Conservation (phyloP, 2,797 vertebrate species). For the Amphiprion clarkii region DNA sequence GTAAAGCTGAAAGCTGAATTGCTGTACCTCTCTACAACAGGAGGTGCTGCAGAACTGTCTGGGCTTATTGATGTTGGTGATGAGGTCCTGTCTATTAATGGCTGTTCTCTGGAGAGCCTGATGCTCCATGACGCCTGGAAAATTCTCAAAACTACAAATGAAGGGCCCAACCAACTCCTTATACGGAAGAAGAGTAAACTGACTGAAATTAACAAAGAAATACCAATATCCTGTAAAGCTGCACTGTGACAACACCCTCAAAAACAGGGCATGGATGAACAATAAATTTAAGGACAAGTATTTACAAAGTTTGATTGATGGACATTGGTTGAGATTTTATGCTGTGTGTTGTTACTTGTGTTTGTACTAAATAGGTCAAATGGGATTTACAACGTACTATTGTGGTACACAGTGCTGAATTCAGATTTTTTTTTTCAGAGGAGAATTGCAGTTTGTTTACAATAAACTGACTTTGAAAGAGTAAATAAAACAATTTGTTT, state of each 20-base stretch:
- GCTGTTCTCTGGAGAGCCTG: conserved; percentile 89
- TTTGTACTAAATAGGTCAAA: conserved; percentile 21
- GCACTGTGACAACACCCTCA: conserved; percentile 17
- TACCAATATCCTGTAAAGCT: not conserved
- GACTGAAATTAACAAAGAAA: conserved; percentile 70
- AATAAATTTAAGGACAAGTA: not conserved
- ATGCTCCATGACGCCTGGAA: conserved; percentile 96
- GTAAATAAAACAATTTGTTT: not conserved
- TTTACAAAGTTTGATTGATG: not conserved
- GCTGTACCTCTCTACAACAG: conserved; percentile 72
- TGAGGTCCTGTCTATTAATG: conserved; percentile 92
- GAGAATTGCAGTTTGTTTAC: conserved; percentile 38
- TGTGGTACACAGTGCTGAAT: conserved; percentile 30
- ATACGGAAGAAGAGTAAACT: conserved; percentile 88
- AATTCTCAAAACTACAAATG: conserved; percentile 90
- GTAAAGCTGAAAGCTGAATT: not conserved
- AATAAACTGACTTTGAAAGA: conserved; percentile 29
- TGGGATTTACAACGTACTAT: conserved; percentile 11
- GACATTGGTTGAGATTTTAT: conserved; percentile 14
- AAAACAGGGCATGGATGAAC: not conserved
- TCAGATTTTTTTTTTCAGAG: conserved; percentile 26
- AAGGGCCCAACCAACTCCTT: conserved; percentile 90
- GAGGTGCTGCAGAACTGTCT: conserved; percentile 92
- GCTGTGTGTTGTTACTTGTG: conserved; percentile 23
- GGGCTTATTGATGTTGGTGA: conserved; percentile 90